Conservation (phyloP, 2,888 invertebrate species). For the Alcis repandata region DNA sequence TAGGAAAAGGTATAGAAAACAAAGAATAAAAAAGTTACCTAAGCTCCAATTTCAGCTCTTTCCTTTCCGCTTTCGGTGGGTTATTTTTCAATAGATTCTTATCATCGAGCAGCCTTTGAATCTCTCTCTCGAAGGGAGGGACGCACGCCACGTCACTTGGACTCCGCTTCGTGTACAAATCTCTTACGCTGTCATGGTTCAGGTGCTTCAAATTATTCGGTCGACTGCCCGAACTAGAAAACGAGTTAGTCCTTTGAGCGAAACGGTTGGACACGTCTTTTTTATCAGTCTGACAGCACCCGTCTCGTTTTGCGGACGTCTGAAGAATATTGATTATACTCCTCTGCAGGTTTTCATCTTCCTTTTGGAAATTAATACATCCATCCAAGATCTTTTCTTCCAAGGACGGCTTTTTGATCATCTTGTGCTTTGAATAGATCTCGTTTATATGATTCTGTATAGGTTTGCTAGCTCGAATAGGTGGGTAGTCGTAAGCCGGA, state of each 20-base stretch:
- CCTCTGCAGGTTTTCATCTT: conserved; percentile 81
- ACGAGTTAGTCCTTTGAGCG: conserved; percentile 79
- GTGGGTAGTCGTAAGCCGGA: conserved; percentile 86
- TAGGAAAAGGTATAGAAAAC: too few species aligned
- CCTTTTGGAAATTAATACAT: conserved; percentile 73
- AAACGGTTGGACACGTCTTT: conserved; percentile 83
- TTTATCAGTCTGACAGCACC: conserved; percentile 89
- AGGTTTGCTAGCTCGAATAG: conserved; percentile 82
- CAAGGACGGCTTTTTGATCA: conserved; percentile 72
- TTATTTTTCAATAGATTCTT: conserved; percentile 88
- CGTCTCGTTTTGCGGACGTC: conserved; percentile 87
- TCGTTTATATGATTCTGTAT: conserved; percentile 73
- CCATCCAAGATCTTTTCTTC: conserved; percentile 79
- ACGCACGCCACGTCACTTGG: conserved; percentile 83
- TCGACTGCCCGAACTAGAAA: conserved; percentile 83
- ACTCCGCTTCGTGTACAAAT: conserved; percentile 79
- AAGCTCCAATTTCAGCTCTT: conserved; percentile 87
- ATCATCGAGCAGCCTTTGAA: conserved; percentile 92
- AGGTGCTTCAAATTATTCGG: conserved; percentile 85
- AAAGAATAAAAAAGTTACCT: conserved; percentile 62
- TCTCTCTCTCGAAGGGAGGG: conserved; percentile 92
- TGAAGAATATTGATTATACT: conserved; percentile 85
- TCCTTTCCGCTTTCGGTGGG: conserved; percentile 87
- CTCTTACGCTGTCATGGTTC: conserved; percentile 80
- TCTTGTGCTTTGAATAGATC: conserved; percentile 77